Evolutionary conservation across 2,888 invertebrate species (phyloP), one percentile per base, ranked within the genome.

Genomic region (Torymus aiolomorphi): DNA sequence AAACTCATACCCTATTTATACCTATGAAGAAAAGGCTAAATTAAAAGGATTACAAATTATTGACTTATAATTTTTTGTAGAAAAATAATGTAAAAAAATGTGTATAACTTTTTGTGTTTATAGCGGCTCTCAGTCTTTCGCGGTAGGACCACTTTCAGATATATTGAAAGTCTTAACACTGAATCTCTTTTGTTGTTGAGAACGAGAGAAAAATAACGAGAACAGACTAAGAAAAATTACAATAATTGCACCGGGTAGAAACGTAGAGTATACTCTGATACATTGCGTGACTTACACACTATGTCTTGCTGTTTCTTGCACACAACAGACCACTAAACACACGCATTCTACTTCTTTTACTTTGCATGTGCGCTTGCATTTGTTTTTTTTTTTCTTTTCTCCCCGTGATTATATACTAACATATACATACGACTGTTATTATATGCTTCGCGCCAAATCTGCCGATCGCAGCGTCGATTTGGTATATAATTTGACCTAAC

Each of bases 351-450:
- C 84, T 84, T 86, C 67, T 82, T 84, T 74, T 85, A 82, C 84
- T 87, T 87, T 88, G 89, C 89, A 90, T 88, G 88, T 82, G 82
- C 84, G 88, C 88, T 88, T 88, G 84, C 84, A 31, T 85, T 83
- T 84, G 57, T 80, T 75, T 14, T 81, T 74, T 76, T 14, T 61
- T 63, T 70, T 65, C 24, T 20, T 72, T 57, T 66, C n/a, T 66
- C 57, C 49, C 18, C 75, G 24, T 52, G 51, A 31, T 54, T 54
- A 42, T 59, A 71, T 66, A 74, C 65, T 65, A 57, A 65, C 18
- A 76, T 31, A 52, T 62, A 31, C 13, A 42, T 59, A 31, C 13
- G 42, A 42, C 13, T 71, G 14, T 63, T 57, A 59, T 69, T 69
- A 72, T 42, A 42, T 61, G 81, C 81, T 81, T 81, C 65, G 72